Evolutionary conservation across 2,888 invertebrate species (phyloP).

Genomic region (Chouioia cunea): DNA sequence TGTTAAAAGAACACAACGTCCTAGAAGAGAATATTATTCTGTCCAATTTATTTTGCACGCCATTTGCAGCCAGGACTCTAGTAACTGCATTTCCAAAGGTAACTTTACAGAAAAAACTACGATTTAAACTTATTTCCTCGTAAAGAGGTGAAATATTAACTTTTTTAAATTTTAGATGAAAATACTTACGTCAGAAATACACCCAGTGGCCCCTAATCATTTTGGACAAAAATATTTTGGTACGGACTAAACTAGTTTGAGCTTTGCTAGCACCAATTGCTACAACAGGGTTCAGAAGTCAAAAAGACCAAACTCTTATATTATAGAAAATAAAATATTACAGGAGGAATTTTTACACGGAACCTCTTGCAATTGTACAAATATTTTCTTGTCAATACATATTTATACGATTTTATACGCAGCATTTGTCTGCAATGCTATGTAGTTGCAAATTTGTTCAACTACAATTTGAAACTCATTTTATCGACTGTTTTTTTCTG

Average conservation of each 20-base stretch:
- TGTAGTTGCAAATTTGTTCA: no score
- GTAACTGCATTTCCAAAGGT: conserved; percentile 85
- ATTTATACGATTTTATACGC: conserved; percentile 13
- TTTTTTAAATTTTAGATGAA: conserved; percentile 77
- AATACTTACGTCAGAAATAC: conserved; percentile 95
- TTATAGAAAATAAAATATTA: conserved; percentile 10
- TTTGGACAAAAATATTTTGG: conserved; percentile 99
- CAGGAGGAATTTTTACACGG: conserved; percentile 24
- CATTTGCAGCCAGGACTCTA: conserved; percentile 87
- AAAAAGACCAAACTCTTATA: conserved; percentile 20
- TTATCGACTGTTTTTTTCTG: no score
- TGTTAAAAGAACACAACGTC: conserved; percentile 93
- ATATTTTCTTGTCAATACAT: conserved; percentile 16
- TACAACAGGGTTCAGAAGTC: conserved; percentile 37
- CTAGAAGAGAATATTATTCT: conserved; percentile 94
- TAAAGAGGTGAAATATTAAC: neutral
- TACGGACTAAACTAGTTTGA: conserved; percentile 79
- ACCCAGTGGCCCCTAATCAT: conserved; percentile 95
- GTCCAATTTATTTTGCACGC: conserved; percentile 98
- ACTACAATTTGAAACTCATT: no score
- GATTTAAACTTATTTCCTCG: no score
- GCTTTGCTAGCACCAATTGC: conserved; percentile 42
- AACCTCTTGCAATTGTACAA: conserved; percentile 34
- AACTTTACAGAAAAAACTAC: conserved; percentile 37
- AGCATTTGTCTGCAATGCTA: no score